Percentiles rank a stretch among this genome's conserved stretches.
phyloP scores from a whole-genome alignment of 2,797 vertebrate species.

The Darevskia nairensis region DNA sequence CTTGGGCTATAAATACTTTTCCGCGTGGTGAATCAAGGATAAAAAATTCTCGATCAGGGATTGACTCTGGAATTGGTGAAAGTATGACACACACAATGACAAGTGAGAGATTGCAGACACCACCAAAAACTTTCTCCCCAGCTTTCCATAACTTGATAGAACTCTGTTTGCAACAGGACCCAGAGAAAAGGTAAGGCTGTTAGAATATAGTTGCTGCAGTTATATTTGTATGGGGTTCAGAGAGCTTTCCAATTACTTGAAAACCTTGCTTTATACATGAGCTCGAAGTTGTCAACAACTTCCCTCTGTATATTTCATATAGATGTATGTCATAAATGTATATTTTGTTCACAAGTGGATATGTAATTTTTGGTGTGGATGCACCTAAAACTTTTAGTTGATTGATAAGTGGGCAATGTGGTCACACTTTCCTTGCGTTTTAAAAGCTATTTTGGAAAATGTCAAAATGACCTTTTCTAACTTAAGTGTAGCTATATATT shows the following conservation, averaged over 20 bases:
- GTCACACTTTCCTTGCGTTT: neutral
- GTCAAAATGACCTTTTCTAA: neutral
- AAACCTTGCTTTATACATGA: neutral
- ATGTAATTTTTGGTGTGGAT: neutral
- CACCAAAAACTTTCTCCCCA: slow-evolving; percentile 92
- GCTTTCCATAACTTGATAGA: slow-evolving; percentile 93
- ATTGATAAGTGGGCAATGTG: neutral
- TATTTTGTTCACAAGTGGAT: neutral
- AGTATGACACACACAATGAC: slow-evolving; percentile 89
- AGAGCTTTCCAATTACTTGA: too few relatives aligned
- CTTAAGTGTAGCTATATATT: neutral
- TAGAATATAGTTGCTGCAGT: neutral
- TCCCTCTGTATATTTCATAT: neutral
- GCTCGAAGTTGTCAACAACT: neutral
- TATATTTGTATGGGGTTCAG: neutral
- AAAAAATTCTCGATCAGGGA: slow-evolving; percentile 92
- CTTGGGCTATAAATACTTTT: slow-evolving; percentile 86
- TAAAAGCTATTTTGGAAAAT: neutral
- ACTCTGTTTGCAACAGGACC: slow-evolving; percentile 94
- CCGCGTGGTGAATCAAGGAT: slow-evolving; percentile 88
- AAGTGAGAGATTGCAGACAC: slow-evolving; percentile 88
- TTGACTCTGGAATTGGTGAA: slow-evolving; percentile 96
- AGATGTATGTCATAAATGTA: neutral
- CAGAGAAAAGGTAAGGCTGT: slow-evolving; percentile 88
- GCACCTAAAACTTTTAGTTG: neutral